phyloP scores from a whole-genome alignment of 1,140 invertebrate species.

The Drosophila kepulauana region DNA sequence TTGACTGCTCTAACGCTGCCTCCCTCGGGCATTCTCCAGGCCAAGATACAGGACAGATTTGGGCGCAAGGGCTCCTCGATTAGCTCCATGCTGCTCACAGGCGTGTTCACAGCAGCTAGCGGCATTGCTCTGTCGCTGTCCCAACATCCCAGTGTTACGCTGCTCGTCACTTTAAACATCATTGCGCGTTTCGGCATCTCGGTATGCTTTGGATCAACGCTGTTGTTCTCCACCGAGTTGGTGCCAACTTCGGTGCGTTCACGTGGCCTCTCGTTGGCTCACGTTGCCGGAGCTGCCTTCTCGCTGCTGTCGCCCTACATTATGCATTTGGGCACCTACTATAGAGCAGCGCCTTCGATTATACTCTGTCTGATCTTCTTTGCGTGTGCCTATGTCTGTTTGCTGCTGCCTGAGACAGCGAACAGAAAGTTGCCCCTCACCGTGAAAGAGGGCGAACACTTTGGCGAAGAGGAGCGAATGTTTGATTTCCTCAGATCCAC shows the following conservation, averaged over 20 bases:
- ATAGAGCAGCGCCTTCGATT: conserved; percentile 85
- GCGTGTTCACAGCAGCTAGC: conserved; percentile 56
- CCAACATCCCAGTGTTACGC: conserved; percentile 32
- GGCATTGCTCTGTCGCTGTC: conserved; percentile 57
- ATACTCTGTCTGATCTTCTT: conserved; percentile 86
- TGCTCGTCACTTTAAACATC: conserved; percentile 71
- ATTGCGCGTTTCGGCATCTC: conserved; percentile 87
- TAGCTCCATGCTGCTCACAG: conserved; percentile 81
- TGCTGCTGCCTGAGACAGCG: conserved; percentile 87
- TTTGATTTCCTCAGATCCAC: conserved; percentile 66
- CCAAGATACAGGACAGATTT: conserved; percentile 86
- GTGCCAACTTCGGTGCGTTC: conserved; percentile 88
- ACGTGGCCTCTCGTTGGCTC: conserved; percentile 86
- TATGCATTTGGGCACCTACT: conserved; percentile 80
- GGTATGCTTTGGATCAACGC: conserved; percentile 87
- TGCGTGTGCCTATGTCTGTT: conserved; percentile 85
- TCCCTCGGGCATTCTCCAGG: conserved; percentile 86
- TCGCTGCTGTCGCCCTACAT: conserved; percentile 78
- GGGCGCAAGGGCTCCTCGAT: conserved; percentile 87
- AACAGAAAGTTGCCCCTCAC: conserved; percentile 86
- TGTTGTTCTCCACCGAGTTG: conserved; percentile 88
- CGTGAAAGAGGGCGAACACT: conserved; percentile 87
- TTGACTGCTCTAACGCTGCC: conserved; percentile 86
- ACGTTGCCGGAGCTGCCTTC: conserved; percentile 86
- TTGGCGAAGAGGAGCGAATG: conserved; percentile 85